Evolutionary conservation across 2,888 invertebrate genomes (phyloP), one percentile per base, ranked within the genome.

Genomic region (Buathra laborator): DNA sequence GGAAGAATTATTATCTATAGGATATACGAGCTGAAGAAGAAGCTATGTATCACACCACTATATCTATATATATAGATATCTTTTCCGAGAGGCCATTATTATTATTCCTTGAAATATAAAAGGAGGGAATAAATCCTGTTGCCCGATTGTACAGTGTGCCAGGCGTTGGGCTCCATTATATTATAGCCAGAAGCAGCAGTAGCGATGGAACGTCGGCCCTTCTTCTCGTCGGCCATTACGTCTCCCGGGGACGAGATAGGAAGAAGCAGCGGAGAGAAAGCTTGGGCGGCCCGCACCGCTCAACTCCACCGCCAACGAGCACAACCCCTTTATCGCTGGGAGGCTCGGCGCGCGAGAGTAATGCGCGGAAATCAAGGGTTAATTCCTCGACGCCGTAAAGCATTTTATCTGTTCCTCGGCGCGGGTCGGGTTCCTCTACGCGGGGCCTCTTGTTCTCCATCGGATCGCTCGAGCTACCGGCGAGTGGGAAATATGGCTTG

Each of bases 351-450:
- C 66, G 87, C 79, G 89, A 93, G 92, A 93, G 90, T 93, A 93
- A 93, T 93, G 93, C 90, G 87, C 90, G 90, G 92, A 92, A 93
- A 93, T 93, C 93, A 93, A 93, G 93, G 93, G 93, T 93, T 93
- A 93, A 93, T 93, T 93, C 92, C 88, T 88, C 85, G 86, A 85
- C 87, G 89, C 89, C 89, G 90, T 92, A 91, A 93, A 93, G 90
- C 90, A 92, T 93, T 92, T 93, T 93, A 93, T 93, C 93, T 93
- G 88, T 81, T 88, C 86, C 87, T 85, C 72, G 76, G 71, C 80
- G 53, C 37, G 82, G 79, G 51, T 80, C 51, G 79, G 43, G 48
- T 29, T 29, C 37, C 56, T 59, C 16, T 29, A 64, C 59, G 56
- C 37, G 68, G 53, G 32, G 72, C 74, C 62, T 79, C 71, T 80